Conservation (phyloP, 2,888 invertebrate species). For the Plebejus argus region DNA sequence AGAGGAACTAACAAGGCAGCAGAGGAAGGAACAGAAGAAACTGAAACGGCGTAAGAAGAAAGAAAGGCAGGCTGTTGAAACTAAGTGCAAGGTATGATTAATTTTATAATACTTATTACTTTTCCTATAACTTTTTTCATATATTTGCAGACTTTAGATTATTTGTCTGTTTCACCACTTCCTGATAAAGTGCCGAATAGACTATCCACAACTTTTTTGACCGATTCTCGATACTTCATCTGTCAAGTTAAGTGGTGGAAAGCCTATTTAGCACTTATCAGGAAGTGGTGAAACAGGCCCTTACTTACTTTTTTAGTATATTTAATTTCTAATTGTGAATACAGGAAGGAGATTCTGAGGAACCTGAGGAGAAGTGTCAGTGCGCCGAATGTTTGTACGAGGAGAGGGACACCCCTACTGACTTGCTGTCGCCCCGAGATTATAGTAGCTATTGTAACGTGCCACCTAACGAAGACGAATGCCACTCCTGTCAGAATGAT, state of each 20-base stretch:
- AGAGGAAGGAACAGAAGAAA: conserved; percentile 93
- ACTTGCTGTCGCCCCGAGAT: conserved; percentile 63
- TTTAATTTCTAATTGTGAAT: conserved; percentile 4
- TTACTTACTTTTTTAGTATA: no score
- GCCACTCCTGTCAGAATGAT: conserved; percentile 77
- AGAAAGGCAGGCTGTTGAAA: conserved; percentile 68
- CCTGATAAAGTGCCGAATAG: no score
- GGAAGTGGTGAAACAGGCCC: no score
- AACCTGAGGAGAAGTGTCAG: conserved; percentile 75
- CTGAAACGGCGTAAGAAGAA: conserved; percentile 89
- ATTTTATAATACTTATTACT: background rate
- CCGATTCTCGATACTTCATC: no score
- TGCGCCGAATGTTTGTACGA: conserved; percentile 74
- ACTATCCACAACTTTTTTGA: no score
- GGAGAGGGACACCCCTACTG: conserved; percentile 70
- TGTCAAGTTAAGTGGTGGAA: no score
- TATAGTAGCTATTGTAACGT: conserved; percentile 62
- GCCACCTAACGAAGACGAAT: conserved; percentile 60
- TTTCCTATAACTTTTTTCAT: background rate
- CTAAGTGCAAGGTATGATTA: conserved; percentile 65
- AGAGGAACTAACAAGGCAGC: conserved; percentile 91
- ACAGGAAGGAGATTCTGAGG: conserved; percentile 73
- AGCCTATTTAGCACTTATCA: no score
- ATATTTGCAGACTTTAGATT: no score
- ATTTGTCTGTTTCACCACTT: no score